Evolutionary conservation across 2,797 vertebrate species (phyloP).

Genomic region (Vespertilio murinus): DNA sequence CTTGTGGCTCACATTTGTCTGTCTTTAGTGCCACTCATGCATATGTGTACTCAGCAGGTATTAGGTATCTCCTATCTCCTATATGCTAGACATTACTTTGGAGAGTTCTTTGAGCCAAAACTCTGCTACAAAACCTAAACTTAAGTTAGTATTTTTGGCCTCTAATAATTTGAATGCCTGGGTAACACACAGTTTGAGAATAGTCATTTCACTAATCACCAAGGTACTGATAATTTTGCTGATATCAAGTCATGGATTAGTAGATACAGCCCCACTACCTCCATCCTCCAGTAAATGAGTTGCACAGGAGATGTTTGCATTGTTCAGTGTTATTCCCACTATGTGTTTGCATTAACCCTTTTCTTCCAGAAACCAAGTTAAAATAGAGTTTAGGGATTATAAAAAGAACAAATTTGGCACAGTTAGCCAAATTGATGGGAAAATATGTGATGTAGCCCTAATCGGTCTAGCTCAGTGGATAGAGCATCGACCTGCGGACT

Average conservation of each 20-base stretch:
- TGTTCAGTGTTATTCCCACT: background rate
- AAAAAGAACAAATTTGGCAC: conserved; percentile 7
- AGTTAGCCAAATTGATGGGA: background rate
- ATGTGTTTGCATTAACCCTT: conserved; percentile 21
- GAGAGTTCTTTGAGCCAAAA: background rate
- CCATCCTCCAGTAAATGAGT: background rate
- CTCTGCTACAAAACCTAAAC: conserved; percentile 25
- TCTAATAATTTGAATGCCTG: conserved; percentile 82
- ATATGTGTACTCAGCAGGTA: background rate
- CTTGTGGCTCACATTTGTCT: background rate
- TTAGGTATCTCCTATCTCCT: background rate
- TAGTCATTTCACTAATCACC: conserved; percentile 87
- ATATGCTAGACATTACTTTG: background rate
- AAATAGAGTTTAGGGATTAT: background rate
- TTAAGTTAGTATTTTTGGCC: conserved; percentile 67
- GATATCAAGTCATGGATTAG: conserved; percentile 82
- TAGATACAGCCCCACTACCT: background rate
- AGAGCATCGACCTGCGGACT: no score
- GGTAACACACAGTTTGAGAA: conserved; percentile 89
- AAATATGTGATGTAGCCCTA: background rate
- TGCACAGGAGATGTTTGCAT: background rate
- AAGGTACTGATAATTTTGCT: conserved; percentile 89
- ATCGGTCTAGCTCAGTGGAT: no score
- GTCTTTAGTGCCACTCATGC: background rate
- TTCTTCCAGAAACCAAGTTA: conserved; percentile 51